phyloP scores from a whole-genome alignment of 2,888 invertebrate species.

The Stegana nigrithorax region DNA sequence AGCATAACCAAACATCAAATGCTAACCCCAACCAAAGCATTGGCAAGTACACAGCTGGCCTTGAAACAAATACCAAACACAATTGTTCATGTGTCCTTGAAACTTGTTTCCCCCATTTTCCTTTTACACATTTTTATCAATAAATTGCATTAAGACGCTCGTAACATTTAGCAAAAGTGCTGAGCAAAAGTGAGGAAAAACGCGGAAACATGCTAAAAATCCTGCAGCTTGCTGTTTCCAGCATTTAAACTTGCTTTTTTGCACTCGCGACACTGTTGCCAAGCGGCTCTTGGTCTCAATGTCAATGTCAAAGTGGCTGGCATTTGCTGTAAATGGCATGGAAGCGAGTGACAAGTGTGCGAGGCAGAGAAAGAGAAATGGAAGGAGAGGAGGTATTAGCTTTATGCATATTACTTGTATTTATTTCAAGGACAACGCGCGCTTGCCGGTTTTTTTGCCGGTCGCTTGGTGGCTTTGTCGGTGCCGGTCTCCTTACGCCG shows the following conservation, averaged over 20 bases:
- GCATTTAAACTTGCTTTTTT: background rate
- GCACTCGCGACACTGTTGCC: background rate
- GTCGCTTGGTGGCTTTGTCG: background rate
- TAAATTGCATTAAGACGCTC: conserved; percentile 10
- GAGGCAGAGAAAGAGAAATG: background rate
- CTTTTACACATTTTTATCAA: background rate
- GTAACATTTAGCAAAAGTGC: background rate
- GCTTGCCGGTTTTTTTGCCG: conserved; percentile 2
- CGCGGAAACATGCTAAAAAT: background rate
- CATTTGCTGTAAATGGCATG: conserved; percentile 9
- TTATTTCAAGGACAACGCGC: conserved; percentile 7
- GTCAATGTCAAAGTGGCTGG: conserved; percentile 16
- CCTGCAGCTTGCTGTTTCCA: background rate
- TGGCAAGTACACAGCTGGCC: no score
- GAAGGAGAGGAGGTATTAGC: background rate
- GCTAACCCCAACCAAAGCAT: background rate
- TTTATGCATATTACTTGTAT: background rate
- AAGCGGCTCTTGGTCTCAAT: background rate
- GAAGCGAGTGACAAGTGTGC: background rate
- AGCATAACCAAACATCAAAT: no score
- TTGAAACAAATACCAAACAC: conserved; percentile 5
- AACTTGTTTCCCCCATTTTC: background rate
- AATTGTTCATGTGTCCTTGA: background rate
- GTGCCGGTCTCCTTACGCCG: background rate
- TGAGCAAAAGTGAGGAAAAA: background rate